Base-by-base conservation (phyloP, 1,140 invertebrate species). In the Leptinotarsa lineolata region DNA sequence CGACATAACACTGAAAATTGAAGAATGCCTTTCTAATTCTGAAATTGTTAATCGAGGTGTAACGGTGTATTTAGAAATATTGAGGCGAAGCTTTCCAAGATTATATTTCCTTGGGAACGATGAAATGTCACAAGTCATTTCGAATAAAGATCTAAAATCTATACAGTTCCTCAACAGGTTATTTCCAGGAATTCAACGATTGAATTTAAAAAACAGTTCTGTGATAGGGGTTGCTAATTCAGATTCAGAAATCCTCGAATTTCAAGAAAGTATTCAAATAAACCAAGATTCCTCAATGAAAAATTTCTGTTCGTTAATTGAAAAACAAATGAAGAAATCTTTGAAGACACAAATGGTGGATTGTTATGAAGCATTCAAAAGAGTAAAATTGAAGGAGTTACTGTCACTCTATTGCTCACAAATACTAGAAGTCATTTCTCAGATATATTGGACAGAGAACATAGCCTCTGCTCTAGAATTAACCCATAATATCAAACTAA, bases 71-170 rank as follows among this genome's bases (percentile, higher is more conserved):
- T 87, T 97, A 66, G 94, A 97, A 84, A 94, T 93, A 81, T 96
- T 97, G 83, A 88, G 95, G 72, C 84, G 95, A 2, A 95, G 90
- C 82, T 97, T 97, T 83, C 92, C 95, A 0, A 88, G 95, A 82
- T 95, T 98, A 82, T 97, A 96, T 85, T 97, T 97, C 79, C 85
- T 98, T 54, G 96, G 95, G 8, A 96, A 97, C 82, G 94, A 97
- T 79, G 96, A 97, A 86, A 92, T 98, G 89, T 86, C 97, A 96
- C 85, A 96, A 97, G 80, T 86, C 97, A 64, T 96, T 94, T 1
- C 92, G 1, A 95, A 94, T 85, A 93, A 91, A 1, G 1, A 93
- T 86, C 95, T 44, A 92, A 64, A 64, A 13, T 22, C 61, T 20
- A 20, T 30, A 66, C 21, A 63, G 12, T 76, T 76, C 54, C 63